These are phyloP conservation scores for Miichthys miiuy DNA, from an alignment of 2,797 vertebrate species.

Conservation along the genomic window DNA sequence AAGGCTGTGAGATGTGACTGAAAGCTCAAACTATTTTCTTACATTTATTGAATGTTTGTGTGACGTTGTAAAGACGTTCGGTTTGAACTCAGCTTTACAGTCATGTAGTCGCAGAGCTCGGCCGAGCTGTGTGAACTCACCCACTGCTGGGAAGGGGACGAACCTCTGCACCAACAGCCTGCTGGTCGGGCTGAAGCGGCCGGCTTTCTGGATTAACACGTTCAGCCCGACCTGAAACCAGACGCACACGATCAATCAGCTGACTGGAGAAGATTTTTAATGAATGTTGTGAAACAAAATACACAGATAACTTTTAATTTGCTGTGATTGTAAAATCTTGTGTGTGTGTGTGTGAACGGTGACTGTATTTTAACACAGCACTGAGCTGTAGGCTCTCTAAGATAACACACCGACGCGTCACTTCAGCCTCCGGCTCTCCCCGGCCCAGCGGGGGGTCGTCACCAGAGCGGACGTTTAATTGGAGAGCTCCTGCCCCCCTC, in stretches of 20 bases:
- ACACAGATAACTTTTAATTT: too few relatives aligned
- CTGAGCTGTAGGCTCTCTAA: slow-evolving; percentile 30
- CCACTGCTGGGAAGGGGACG: slow-evolving; percentile 94
- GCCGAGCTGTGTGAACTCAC: slow-evolving; percentile 76
- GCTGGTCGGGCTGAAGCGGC: slow-evolving; percentile 88
- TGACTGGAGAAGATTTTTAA: not conserved
- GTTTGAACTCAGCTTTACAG: too few relatives aligned
- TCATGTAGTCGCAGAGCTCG: too few relatives aligned
- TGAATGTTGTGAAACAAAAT: not conserved
- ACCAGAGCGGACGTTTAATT: slow-evolving; percentile 83
- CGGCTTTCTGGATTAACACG: slow-evolving; percentile 90
- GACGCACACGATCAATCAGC: not conserved
- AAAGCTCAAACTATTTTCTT: not conserved
- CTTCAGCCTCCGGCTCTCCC: slow-evolving; percentile 62
- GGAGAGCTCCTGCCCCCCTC: slow-evolving; percentile 70
- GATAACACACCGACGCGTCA: slow-evolving; percentile 49
- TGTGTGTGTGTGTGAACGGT: not conserved
- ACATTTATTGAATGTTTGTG: too few relatives aligned
- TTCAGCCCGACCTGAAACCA: slow-evolving; percentile 91
- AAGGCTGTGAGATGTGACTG: not conserved
- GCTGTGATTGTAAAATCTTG: not conserved
- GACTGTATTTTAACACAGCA: slow-evolving; percentile 7
- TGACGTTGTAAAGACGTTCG: too few relatives aligned
- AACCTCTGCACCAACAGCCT: slow-evolving; percentile 94
- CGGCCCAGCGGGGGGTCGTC: slow-evolving; percentile 69